Conservation (phyloP, 64 coral and sea anemone genomes). For the Orbicella faveolata region DNA sequence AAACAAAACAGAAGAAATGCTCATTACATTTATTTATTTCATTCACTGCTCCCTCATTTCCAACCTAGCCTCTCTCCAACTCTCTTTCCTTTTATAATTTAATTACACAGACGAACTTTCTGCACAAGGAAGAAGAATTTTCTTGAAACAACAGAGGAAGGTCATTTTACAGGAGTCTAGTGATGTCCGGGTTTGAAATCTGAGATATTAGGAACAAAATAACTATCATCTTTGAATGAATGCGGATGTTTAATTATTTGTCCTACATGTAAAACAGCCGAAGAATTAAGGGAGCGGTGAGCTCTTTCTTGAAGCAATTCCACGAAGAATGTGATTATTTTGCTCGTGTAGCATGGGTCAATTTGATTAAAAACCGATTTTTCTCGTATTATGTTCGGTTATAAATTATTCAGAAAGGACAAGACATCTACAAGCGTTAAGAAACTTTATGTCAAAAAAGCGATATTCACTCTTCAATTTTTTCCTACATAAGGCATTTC, state of each 20-base stretch:
- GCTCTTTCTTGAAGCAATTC: neutral
- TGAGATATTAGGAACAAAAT: neutral
- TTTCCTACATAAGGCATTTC: neutral
- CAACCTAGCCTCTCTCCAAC: no score
- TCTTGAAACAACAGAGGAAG: no score
- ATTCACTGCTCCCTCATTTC: no score
- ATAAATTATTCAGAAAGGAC: conserved; percentile 20
- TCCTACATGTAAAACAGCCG: neutral
- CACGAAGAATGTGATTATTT: neutral
- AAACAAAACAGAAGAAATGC: no score
- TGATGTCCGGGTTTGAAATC: neutral
- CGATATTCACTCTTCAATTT: neutral
- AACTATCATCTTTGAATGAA: neutral
- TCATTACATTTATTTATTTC: no score
- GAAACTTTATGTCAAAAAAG: neutral
- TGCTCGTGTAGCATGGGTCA: neutral
- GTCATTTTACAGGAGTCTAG: neutral
- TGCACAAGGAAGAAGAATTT: no score
- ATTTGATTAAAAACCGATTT: neutral
- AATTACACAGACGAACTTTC: no score
- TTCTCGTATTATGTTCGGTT: neutral
- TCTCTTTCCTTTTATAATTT: no score
- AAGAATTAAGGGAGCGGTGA: neutral
- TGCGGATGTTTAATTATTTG: neutral
- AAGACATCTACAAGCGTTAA: neutral